A percentile compares a stretch with the other conserved stretches of the same genome.
These are phyloP conservation scores for Ommatoiulus sabulosus DNA, from an alignment of 2,888 invertebrate species.

Conservation along the genomic window DNA sequence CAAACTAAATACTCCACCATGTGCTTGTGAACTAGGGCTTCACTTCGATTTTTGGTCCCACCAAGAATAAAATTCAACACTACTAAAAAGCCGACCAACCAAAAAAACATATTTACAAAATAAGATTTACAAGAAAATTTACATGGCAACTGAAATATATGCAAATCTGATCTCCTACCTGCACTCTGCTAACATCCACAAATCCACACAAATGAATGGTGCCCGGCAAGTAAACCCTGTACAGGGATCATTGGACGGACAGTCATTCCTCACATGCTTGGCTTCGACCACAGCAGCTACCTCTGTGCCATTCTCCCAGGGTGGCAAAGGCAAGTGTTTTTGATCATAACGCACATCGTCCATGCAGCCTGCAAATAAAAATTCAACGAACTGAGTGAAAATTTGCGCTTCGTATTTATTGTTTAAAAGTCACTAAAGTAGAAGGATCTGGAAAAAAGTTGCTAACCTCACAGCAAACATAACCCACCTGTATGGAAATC, in stretches of 20 bases:
- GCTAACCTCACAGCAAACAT: no score
- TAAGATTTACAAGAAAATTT: background rate
- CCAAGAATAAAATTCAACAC: background rate
- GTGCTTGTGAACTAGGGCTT: no score
- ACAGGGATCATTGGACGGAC: slow-evolving; percentile 95
- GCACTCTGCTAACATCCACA: slow-evolving; percentile 99
- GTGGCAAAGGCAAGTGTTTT: slow-evolving; percentile 92
- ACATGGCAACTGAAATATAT: background rate
- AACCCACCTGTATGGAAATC: slow-evolving; percentile 89
- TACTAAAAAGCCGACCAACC: background rate
- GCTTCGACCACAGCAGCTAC: slow-evolving; percentile 97
- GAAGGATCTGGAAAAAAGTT: background rate
- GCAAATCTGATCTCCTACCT: slow-evolving; percentile 79
- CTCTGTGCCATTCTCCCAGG: slow-evolving; percentile 94
- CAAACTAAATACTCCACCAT: no score
- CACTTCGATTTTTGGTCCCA: background rate
- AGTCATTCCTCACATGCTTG: slow-evolving; percentile 89
- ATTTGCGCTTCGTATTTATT: background rate
- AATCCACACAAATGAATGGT: slow-evolving; percentile 93
- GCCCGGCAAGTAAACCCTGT: slow-evolving; percentile 93
- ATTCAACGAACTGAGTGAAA: background rate
- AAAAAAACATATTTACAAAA: background rate
- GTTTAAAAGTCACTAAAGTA: background rate
- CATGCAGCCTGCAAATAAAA: slow-evolving; percentile 75
- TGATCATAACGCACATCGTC: slow-evolving; percentile 91